Evolutionary conservation across 2,888 invertebrate species (phyloP), one percentile per base, ranked within the genome.

Genomic region (Sclerodermus sp.): DNA sequence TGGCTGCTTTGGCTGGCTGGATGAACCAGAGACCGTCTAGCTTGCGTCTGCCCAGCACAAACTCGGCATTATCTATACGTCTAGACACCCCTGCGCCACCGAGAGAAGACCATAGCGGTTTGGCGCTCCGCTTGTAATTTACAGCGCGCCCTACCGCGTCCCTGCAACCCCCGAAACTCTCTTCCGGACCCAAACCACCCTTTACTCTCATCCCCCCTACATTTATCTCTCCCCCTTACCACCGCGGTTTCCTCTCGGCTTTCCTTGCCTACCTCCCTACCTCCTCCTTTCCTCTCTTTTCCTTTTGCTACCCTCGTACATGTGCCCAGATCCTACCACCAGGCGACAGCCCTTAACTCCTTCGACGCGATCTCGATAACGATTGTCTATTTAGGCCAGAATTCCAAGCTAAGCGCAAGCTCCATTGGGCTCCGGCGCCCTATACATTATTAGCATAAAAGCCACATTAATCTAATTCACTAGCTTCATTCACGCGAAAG

Each of bases 51-150:
- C 67, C 63, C 67, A 67, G 64, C 66, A 65, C 66, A 68, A 70
- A 68, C 69, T 71, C 66, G 63, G 69, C 60, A 71, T 69, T 69
- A 69, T 69, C 71, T 69, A 69, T 67, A 70, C 70, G 70, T 70
- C 70, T 70, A 70, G 70, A 70, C 70, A 68, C 63, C 65, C 70
- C 62, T 66, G 68, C 64, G 62, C 71, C 66, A 64, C 61, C 59
- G 59, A 66, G 69, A 59, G 57, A 62, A 66, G 64, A 67, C 68
- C 65, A 64, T 60, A 68, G 70, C 62, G 67, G 66, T 67, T 67
- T 67, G 68, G 68, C 66, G 60, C 65, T 65, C 65, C 66, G 64
- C 63, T 71, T 66, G 70, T 70, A 70, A 70, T 70, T 70, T 71
- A 70, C 70, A 70, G 71, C 61, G 57, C 59, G 47, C 61, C 63